Evolutionary conservation across 2,888 invertebrate species (phyloP), one percentile per base, ranked within the genome.

Genomic region (Heliconius ismenius): DNA sequence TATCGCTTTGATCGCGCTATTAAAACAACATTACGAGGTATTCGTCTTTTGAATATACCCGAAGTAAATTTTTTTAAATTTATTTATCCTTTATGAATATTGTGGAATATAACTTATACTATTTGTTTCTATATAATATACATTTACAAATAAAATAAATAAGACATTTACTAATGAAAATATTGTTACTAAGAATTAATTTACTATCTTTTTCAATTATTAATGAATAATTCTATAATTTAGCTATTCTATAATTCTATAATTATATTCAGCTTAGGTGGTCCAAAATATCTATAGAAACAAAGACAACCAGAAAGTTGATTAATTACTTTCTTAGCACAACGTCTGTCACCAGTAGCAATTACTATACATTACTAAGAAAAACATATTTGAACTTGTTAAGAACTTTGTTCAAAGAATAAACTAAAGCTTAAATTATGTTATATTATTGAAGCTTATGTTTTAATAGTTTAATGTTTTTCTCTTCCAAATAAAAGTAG

Each of bases 1-100:
- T 77, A 78, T 78, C 77, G 43, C 74, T 78, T 69, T 39, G 65
- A 77, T 78, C 76, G 68, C 65, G 73, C 63, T 69, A 62, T 78
- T 77, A 75, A 79, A 78, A 63, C 58, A 32, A 70, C 73, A 75
- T 75, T 78, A 70, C 36, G 75, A 32, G 73, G 60, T 75, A 65
- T 67, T 58, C 69, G 39, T 24, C 75, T 18, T 72, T 72, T 43
- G 49, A 74, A 68, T 49, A 72, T 26, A 26, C 54, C 28, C 28
- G 72, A 72, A 64, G 28, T 21, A 6, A 58, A 32, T 58, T 36
- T 69, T 49, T 49, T 0, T 0, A 10, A 6, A 28, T 70, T 54
- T 32, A 28, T 54, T 32, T 32, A 28, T 70, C 54, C 54, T 28
- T 32, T 58, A 2, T n/a, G 54, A 54, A 32, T 54, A 70, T 32